A percentile compares a stretch with the other conserved stretches of the same genome.
Evolutionary conservation across 2,113 vertebrate genomes (phyloP).

Genomic region (Cochlearius cochlearius): DNA sequence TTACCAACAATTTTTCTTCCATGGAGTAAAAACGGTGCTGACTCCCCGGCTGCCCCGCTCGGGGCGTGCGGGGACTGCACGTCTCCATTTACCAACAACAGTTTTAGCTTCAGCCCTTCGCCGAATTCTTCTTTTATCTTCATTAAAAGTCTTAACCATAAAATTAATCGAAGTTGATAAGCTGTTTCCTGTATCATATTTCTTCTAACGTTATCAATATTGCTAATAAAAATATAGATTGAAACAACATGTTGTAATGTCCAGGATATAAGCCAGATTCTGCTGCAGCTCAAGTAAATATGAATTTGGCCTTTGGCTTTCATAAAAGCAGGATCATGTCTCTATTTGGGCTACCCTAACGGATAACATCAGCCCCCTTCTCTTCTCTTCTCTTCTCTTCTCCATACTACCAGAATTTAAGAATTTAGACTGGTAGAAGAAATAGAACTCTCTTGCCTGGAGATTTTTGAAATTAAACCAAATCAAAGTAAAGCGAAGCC

Average conservation of each 20-base stretch:
- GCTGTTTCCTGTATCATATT: slow-evolving; percentile 32
- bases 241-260: slow-evolving; percentile 38
- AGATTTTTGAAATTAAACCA: not conserved
- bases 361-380: not conserved
- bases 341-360: not conserved
- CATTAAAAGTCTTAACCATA: not conserved
- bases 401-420: not conserved
- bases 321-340: slow-evolving; percentile 11
- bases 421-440: not conserved
- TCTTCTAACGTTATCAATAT: slow-evolving; percentile 46
- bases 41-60: not conserved
- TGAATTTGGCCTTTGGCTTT: slow-evolving; percentile 26
- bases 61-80: not conserved
- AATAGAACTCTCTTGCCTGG: not conserved
- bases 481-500: not conserved
- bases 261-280: slow-evolving; percentile 45
- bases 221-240: slow-evolving; percentile 54
- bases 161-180: slow-evolving; percentile 23
- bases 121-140: not conserved
- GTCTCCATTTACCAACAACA: not conserved
- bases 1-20: not conserved
- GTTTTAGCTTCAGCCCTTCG: not conserved
- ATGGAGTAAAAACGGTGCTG: not conserved
- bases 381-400: not conserved
- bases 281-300: slow-evolving; percentile 35